Base-by-base conservation (phyloP, 2,888 invertebrate species). In the Apotomis turbidana region DNA sequence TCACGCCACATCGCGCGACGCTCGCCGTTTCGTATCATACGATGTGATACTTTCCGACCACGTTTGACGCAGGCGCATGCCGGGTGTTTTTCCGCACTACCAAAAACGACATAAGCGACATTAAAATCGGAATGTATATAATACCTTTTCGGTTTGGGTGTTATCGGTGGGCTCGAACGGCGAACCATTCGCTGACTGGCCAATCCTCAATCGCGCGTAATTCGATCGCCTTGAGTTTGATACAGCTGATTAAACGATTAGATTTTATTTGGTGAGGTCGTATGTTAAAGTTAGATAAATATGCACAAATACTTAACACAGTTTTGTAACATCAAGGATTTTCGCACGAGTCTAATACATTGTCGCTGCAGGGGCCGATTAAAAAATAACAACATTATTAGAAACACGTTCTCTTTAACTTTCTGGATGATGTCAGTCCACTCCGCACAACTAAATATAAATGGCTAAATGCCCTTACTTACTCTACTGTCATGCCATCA, bases 1-100 rank as follows among this genome's bases (percentile, higher is more conserved):
- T 90, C 89, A 91, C 92, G 93, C 92, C 91, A 93, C 83, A 84
- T 84, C 90, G 85, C 85, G 85, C 90, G 86, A 90, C 67, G 49
- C 12, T 87, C 83, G 83, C 81, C 85, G 36, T 46, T 36, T 63
- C 57, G 57, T 60, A 49, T 81, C 78, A 77, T 78, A 74, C 76
- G 76, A 68, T 68, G 66, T 51, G 51, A 58, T 52, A 38, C 49
- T 54, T 46, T 60, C 55, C 62, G 68, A 51, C 44, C 52, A 52
- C 59, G 9, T 55, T 57, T 67, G 52, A 44, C 68, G 68, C 62
- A 52, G 52, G 58, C 62, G 63, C 44, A 44, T 58, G 71, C 62
- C 68, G 68, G 57, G 62, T 41, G 12, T 0, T 15, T 54, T 46
- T 1, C 12, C 44, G 27, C 12, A 12, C 13, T 64, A 55, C 5